These are phyloP conservation scores for Lamellibrachia satsuma DNA, from an alignment of 2,888 invertebrate species.

Conservation along the genomic window DNA sequence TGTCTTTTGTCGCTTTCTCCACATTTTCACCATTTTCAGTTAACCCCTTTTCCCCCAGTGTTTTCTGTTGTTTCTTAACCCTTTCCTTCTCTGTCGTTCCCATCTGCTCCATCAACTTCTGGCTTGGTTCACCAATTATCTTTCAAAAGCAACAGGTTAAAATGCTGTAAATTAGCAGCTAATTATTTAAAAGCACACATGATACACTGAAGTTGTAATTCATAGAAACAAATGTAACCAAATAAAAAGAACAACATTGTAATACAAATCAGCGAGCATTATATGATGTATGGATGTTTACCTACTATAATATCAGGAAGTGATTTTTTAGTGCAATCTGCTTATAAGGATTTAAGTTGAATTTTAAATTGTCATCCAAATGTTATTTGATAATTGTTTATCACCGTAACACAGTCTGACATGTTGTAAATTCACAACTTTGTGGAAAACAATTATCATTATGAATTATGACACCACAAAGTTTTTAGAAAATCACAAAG, in stretches of 20 bases:
- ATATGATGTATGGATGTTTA: background rate
- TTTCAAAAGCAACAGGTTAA: slow-evolving; percentile 42
- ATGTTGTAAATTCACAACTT: too few relatives aligned
- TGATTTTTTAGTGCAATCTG: background rate
- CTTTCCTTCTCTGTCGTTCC: slow-evolving; percentile 78
- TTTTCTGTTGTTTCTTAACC: slow-evolving; percentile 74
- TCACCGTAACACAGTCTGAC: too few relatives aligned
- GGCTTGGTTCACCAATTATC: slow-evolving; percentile 72
- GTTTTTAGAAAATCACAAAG: too few relatives aligned
- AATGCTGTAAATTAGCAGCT: background rate
- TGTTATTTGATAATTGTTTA: too few relatives aligned
- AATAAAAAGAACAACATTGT: background rate
- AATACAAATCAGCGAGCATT: background rate
- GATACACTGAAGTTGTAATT: background rate
- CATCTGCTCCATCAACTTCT: slow-evolving; percentile 74
- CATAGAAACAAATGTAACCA: background rate
- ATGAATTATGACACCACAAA: too few relatives aligned
- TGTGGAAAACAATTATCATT: too few relatives aligned
- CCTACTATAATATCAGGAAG: background rate
- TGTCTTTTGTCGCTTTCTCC: slow-evolving; percentile 77
- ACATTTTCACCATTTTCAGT: slow-evolving; percentile 73
- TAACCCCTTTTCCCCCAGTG: slow-evolving; percentile 77
- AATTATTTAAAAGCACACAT: background rate
- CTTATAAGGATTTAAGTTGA: background rate
- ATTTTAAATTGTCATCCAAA: background rate